phyloP scores from a whole-genome alignment of 1,140 invertebrate genomes.

The Stegodyphus dumicola region DNA sequence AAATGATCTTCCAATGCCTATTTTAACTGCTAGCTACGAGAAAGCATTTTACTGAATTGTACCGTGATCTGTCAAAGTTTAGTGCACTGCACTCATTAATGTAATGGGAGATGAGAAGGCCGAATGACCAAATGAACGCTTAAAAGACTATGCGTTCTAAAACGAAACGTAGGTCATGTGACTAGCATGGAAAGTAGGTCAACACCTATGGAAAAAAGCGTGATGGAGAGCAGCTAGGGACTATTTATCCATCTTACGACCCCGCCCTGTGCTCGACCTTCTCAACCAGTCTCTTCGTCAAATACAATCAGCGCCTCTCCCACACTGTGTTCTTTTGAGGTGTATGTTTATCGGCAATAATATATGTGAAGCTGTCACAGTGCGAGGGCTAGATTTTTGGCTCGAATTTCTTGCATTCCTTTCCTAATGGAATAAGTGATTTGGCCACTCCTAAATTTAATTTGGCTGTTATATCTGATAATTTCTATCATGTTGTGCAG shows the following conservation, averaged over 20 bases:
- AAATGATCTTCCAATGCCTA: no score
- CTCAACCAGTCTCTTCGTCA: neutral
- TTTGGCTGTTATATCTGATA: no score
- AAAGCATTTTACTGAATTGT: no score
- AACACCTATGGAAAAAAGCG: slow-evolving; percentile 30
- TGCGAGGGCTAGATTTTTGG: no score
- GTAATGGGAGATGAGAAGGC: slow-evolving; percentile 16
- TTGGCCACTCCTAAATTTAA: no score
- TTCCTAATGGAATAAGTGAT: no score
- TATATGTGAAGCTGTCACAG: no score
- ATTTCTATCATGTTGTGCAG: no score
- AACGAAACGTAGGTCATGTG: slow-evolving; percentile 36
- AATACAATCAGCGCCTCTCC: neutral
- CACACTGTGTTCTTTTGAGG: neutral
- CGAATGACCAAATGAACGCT: neutral
- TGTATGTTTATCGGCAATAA: no score
- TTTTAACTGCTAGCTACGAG: no score
- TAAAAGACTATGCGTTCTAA: slow-evolving; percentile 11
- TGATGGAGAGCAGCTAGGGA: slow-evolving; percentile 44
- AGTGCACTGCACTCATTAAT: slow-evolving; percentile 12
- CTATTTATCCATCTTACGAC: slow-evolving; percentile 52
- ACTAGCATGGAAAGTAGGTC: slow-evolving; percentile 48
- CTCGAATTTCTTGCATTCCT: no score
- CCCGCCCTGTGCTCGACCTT: slow-evolving; percentile 48
- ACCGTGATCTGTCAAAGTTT: no score